Evolutionary conservation across 2,113 vertebrate genomes (phyloP).

Genomic region (Clarias macrocephalus): DNA sequence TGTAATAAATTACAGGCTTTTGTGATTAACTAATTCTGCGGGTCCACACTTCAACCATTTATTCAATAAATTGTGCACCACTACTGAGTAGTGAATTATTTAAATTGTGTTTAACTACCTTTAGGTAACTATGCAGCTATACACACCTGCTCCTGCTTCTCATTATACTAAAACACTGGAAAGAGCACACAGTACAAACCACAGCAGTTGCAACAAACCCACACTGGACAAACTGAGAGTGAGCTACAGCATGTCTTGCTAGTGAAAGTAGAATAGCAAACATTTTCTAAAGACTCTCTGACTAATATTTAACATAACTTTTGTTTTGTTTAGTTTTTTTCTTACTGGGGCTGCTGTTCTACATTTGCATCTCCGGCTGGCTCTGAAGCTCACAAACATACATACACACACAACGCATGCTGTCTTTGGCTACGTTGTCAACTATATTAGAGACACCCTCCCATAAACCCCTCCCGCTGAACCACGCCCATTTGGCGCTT

Average conservation of each 20-base stretch:
- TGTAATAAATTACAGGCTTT: too few relatives aligned
- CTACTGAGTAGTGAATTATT: too few relatives aligned
- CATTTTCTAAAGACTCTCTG: not conserved
- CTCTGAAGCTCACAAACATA: conserved; percentile 23
- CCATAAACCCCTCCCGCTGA: conserved; percentile 47
- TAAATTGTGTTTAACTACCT: not conserved
- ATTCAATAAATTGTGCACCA: too few relatives aligned
- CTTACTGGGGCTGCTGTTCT: not conserved
- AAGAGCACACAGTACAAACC: not conserved
- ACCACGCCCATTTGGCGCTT: conserved; percentile 75
- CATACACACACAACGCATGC: conserved; percentile 25
- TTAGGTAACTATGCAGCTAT: not conserved
- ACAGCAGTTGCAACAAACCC: not conserved
- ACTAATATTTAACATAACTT: not conserved
- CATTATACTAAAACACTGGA: not conserved
- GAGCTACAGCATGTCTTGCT: not conserved
- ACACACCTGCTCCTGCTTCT: not conserved
- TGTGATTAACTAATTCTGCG: too few relatives aligned
- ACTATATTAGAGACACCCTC: conserved; percentile 24
- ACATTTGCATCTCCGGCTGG: not conserved
- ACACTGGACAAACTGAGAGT: not conserved
- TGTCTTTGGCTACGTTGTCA: not conserved
- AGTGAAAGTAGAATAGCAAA: not conserved
- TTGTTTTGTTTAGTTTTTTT: not conserved
- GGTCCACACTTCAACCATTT: too few relatives aligned